Base-by-base conservation (phyloP, 2,888 invertebrate genomes). In the Trichogramma dendrolimi region DNA sequence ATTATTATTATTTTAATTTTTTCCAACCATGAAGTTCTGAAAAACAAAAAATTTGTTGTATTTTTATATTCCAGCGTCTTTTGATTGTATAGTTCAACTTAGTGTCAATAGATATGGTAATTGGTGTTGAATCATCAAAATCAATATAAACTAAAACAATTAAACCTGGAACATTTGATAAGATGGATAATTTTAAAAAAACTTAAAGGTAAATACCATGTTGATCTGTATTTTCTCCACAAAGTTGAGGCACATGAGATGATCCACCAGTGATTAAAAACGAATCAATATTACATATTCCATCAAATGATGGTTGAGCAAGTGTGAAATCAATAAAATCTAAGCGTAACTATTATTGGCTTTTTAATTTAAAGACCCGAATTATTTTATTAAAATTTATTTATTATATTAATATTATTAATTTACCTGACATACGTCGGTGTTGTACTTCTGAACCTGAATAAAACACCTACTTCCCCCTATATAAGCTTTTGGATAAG, bases 171-270 rank as follows among this genome's bases (percentile, higher is more conserved):
- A 61, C 46, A 52, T 57, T 55, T 38, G 41, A 55, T 47, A 8
- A 7, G 8, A 41, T 46, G 39, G 8, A 55, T 50, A 8, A 51
- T 14, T 10, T 38, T 42, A 8, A 56, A 7, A 49, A 60, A 58
- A 44, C 62, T 46, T 40, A 5, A 53, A 41, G n/a, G 54, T 40
- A 40, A 61, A n/a, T 55, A 83, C 83, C 75, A 70, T 90, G 89
- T 75, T 92, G 89, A 0, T 91, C 91, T 1, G 87, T 85, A 76
- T 91, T 90, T 74, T 90, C 89, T 0, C 93, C 93, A 74, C 93
- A 94, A 63, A 94, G 84, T 1, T 81, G 76, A 0, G 90, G 90
- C 4, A 89, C 85, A 5, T 81, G 76, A 0, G 88, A 86, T 60
- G 87, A 86, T 1, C 88, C 87, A 0, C 90, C 90, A 0, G 86